These are phyloP conservation scores for Bagarius yarrelli DNA, from an alignment of 2,113 vertebrate species.

Conservation along the genomic window DNA sequence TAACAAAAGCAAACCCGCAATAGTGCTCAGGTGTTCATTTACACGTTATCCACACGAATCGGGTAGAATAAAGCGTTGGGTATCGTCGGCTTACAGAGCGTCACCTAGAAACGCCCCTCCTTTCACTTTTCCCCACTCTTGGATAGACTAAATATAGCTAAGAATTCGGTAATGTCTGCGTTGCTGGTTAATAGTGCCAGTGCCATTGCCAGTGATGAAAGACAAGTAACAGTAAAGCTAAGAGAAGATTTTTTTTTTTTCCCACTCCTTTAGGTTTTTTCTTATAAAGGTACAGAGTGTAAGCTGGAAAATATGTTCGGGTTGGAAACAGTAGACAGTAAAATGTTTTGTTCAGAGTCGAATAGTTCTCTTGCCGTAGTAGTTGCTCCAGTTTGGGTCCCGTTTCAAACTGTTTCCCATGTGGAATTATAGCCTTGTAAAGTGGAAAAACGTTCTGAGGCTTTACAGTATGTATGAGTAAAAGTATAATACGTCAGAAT, in stretches of 20 bases:
- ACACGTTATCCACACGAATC: no score
- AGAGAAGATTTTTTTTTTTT: background rate
- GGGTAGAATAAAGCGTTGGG: no score
- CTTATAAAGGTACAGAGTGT: background rate
- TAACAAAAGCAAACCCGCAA: no score
- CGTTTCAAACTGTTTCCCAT: conserved; percentile 28
- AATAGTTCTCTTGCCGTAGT: conserved; percentile 1
- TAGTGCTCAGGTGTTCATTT: no score
- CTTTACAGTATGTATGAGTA: background rate
- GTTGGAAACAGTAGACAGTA: background rate
- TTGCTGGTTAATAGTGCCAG: conserved; percentile 22
- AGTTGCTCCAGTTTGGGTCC: conserved; percentile 33
- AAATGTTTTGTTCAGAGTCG: background rate
- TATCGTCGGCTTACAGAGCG: background rate
- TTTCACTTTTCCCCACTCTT: conserved; percentile 27
- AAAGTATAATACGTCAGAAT: background rate
- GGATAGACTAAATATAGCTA: conserved; percentile 59
- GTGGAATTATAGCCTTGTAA: background rate
- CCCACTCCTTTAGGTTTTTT: background rate
- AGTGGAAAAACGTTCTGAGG: background rate
- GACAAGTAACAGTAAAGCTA: background rate
- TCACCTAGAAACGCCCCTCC: conserved; percentile 39
- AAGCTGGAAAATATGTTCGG: background rate
- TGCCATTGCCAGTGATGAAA: conserved; percentile 5
- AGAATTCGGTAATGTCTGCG: conserved; percentile 56